A percentile compares a stretch with the other conserved stretches of the same genome.
These are phyloP conservation scores for Pelecanus crispus DNA, from an alignment of 2,113 vertebrate genomes.

Conservation along the genomic window DNA sequence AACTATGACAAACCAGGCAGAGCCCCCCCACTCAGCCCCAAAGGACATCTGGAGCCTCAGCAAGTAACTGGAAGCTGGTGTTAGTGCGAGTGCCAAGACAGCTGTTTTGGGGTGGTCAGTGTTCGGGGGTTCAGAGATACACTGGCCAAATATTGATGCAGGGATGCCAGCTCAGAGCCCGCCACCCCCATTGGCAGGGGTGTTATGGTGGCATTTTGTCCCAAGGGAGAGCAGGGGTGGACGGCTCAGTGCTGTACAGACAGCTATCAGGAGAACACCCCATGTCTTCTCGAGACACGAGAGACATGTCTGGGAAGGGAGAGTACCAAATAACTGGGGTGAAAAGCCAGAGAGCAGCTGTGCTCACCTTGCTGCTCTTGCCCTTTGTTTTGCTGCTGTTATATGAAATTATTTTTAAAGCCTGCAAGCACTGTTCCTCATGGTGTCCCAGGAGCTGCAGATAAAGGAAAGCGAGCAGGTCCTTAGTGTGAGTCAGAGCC, in stretches of 20 bases:
- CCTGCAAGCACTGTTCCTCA: not conserved
- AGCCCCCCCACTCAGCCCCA: not conserved
- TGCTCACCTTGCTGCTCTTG: not conserved
- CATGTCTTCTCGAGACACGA: accelerated
- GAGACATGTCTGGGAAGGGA: not conserved
- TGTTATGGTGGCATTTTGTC: not conserved
- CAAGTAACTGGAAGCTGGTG: not conserved
- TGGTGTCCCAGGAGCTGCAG: not conserved
- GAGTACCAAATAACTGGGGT: not conserved
- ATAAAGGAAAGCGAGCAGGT: not conserved
- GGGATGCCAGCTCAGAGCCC: not conserved
- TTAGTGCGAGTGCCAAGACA: not conserved
- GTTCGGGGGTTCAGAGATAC: not conserved
- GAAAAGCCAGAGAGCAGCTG: not conserved
- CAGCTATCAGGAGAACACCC: not conserved
- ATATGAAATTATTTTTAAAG: not conserved
- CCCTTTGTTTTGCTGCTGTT: not conserved
- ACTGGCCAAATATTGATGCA: not conserved
- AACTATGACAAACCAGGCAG: not conserved
- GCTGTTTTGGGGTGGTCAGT: not conserved
- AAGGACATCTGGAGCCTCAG: not conserved
- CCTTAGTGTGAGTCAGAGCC: not conserved
- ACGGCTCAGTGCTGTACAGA: not conserved
- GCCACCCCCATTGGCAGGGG: not conserved
- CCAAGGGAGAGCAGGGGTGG: not conserved